A percentile compares a stretch with the other conserved stretches of the same genome.
Evolutionary conservation across 2,113 vertebrate species (phyloP).

Genomic region (Lophura nycthemera): DNA sequence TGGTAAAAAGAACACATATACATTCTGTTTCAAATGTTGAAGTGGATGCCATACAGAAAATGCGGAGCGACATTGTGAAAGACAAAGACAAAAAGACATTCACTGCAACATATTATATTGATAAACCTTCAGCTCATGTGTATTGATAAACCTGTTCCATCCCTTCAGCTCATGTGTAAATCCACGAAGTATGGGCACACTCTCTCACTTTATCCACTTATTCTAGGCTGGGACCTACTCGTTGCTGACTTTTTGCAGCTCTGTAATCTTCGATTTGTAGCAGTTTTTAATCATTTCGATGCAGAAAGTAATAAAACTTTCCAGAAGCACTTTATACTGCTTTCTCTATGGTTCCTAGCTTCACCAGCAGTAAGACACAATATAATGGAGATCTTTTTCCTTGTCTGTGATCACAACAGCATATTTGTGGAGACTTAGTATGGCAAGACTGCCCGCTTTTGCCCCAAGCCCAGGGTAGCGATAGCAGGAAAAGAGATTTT

Average conservation of each 20-base stretch:
- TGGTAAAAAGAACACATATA: background rate
- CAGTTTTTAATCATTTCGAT: background rate
- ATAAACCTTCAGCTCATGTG: background rate
- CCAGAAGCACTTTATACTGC: background rate
- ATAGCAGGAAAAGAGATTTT: background rate
- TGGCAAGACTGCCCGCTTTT: background rate
- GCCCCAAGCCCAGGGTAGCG: too few species aligned
- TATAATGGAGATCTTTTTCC: background rate
- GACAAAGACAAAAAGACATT: background rate
- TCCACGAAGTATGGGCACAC: rapidly evolving
- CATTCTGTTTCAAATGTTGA: background rate
- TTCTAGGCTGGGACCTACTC: background rate
- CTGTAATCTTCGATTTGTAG: background rate
- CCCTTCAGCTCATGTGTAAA: background rate
- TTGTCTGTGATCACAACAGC: background rate
- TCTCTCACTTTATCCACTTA: background rate
- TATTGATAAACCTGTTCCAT: background rate
- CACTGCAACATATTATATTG: background rate
- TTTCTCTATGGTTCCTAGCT: background rate
- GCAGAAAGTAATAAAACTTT: background rate
- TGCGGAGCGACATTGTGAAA: background rate
- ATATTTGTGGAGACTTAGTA: background rate
- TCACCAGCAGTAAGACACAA: background rate
- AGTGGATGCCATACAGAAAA: background rate
- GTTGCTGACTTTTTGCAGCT: background rate